phyloP scores from a whole-genome alignment of 2,113 vertebrate genomes.

The Riparia riparia region DNA sequence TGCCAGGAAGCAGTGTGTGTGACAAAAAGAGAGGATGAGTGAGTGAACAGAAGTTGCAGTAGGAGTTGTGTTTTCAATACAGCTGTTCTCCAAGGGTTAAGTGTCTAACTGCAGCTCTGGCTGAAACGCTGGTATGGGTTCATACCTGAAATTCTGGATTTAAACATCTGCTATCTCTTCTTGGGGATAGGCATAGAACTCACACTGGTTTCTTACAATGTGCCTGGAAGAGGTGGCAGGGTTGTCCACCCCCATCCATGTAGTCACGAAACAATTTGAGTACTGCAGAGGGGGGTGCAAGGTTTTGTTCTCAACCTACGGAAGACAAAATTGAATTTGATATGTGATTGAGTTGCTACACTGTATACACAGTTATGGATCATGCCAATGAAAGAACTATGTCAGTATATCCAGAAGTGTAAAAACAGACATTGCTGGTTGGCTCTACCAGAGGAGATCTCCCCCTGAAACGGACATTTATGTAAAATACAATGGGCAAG shows the following conservation, averaged over 20 bases:
- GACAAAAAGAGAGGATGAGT: background rate
- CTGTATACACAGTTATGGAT: accelerated
- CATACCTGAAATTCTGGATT: background rate
- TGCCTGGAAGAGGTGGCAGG: background rate
- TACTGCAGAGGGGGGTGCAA: accelerated
- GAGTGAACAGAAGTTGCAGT: background rate
- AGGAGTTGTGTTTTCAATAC: background rate
- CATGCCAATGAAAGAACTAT: background rate
- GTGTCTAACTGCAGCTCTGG: background rate
- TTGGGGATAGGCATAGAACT: background rate
- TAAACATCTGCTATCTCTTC: background rate
- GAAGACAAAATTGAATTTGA: background rate
- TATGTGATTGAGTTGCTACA: background rate
- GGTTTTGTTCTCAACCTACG: background rate
- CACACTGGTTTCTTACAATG: background rate
- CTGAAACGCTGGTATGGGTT: background rate
- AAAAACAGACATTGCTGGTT: background rate
- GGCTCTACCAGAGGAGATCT: background rate
- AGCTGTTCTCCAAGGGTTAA: background rate
- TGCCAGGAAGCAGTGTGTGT: background rate
- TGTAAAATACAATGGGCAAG: background rate
- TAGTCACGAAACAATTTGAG: background rate
- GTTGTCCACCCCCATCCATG: accelerated
- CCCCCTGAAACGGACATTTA: background rate
- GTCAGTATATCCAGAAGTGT: background rate